phyloP scores from a whole-genome alignment of 1,140 invertebrate genomes.

The Homalodisca vitripennis region DNA sequence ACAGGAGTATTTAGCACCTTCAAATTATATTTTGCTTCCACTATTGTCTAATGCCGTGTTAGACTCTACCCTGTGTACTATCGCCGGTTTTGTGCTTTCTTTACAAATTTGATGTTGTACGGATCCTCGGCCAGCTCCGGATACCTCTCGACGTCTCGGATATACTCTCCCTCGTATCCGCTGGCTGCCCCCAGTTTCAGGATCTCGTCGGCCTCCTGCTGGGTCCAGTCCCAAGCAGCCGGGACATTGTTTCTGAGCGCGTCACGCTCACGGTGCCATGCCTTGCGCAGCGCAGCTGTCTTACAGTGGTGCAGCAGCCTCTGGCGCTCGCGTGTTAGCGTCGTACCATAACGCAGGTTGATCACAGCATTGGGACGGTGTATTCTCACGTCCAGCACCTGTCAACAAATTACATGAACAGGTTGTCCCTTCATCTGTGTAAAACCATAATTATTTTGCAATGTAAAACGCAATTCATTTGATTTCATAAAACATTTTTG shows the following conservation, averaged over 20 bases:
- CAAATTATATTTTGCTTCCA: slow-evolving; percentile 11
- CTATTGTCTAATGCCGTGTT: slow-evolving; percentile 24
- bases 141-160: slow-evolving; percentile 84
- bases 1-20: background rate
- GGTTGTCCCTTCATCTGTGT: too few relatives aligned
- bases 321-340: slow-evolving; percentile 81
- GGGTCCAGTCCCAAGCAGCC: slow-evolving; percentile 60
- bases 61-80: slow-evolving; percentile 36
- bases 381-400: slow-evolving; percentile 78
- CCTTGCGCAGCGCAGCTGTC: slow-evolving; percentile 78
- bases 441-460: too few relatives aligned
- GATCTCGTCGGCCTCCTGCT: slow-evolving; percentile 82
- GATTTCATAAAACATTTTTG: too few relatives aligned
- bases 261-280: slow-evolving; percentile 89
- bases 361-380: slow-evolving; percentile 79
- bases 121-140: slow-evolving; percentile 94
- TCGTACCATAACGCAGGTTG: slow-evolving; percentile 86
- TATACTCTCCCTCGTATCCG: slow-evolving; percentile 87
- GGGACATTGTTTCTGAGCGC: slow-evolving; percentile 76
- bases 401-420: too few relatives aligned
- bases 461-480: too few relatives aligned
- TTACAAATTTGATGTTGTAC: slow-evolving; percentile 87
- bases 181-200: slow-evolving; percentile 76
- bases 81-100: slow-evolving; percentile 54
- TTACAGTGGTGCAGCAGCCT: slow-evolving; percentile 86